phyloP scores from a whole-genome alignment of 1,140 invertebrate species.

The Aphelenchoides besseyi region DNA sequence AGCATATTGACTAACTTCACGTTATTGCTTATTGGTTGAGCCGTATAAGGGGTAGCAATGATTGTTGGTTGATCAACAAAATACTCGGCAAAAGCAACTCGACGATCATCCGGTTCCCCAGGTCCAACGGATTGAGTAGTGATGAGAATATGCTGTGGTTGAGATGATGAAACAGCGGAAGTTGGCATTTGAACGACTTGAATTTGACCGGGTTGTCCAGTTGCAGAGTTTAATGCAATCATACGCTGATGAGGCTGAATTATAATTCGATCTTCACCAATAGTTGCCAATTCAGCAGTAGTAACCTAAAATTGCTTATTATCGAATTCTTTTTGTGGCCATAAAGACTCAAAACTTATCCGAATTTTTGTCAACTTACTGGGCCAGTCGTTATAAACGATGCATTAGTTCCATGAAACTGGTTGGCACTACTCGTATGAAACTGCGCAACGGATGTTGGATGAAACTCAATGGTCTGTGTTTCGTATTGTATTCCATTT shows the following conservation, averaged over 20 bases:
- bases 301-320: background rate
- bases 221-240: background rate
- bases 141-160: conserved; percentile 36
- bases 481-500: conserved; percentile 21
- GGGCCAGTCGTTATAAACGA: conserved; percentile 27
- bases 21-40: conserved; percentile 16
- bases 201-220: conserved; percentile 10
- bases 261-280: background rate
- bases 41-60: conserved; percentile 4
- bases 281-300: background rate
- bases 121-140: conserved; percentile 34
- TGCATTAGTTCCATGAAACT: conserved; percentile 20
- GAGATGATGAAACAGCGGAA: conserved; percentile 10
- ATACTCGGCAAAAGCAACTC: conserved; percentile 40
- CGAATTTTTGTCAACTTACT: background rate
- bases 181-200: conserved; percentile 17
- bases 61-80: conserved; percentile 41
- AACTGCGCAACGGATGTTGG: conserved; percentile 24
- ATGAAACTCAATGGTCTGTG: conserved; percentile 34
- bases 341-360: background rate
- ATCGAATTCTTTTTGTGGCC: background rate
- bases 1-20: conserved; percentile 17
- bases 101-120: conserved; percentile 30
- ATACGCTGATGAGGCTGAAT: background rate
- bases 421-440: conserved; percentile 7